Evolutionary conservation across 2,113 vertebrate species (phyloP).

Genomic region (Gorsachius goisagi): DNA sequence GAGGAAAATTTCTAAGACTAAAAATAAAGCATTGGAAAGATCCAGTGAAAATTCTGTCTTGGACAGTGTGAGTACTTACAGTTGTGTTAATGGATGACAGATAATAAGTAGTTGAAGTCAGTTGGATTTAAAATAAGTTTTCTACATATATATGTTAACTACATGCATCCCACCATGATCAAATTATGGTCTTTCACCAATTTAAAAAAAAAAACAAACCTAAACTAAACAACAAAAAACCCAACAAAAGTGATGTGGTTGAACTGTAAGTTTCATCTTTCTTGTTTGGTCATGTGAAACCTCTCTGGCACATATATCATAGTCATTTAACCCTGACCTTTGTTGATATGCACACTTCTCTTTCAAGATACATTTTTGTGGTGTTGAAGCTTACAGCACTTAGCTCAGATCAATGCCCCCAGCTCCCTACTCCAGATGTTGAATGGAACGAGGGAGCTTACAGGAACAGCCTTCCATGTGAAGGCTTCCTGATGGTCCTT

Average conservation of each 20-base stretch:
- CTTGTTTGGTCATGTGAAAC: background rate
- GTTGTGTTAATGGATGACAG: background rate
- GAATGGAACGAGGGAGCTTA: background rate
- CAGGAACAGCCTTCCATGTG: background rate
- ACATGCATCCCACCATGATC: background rate
- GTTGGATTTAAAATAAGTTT: background rate
- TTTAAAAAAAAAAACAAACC: no score
- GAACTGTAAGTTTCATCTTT: background rate
- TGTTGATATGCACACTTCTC: background rate
- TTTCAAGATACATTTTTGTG: background rate
- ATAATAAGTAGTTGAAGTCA: background rate
- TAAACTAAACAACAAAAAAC: no score
- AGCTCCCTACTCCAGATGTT: background rate
- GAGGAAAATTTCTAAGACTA: background rate
- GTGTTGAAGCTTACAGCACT: background rate
- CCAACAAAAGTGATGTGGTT: background rate
- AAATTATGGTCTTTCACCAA: background rate
- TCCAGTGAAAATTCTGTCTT: background rate
- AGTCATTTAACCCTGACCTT: background rate
- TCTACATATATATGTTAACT: background rate
- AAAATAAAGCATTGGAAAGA: background rate
- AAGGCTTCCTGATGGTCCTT: background rate
- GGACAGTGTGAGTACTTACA: background rate
- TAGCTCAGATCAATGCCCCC: background rate
- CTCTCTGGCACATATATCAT: background rate